Conservation (phyloP, 2,888 invertebrate genomes). For the Fissipunctia ypsillon region DNA sequence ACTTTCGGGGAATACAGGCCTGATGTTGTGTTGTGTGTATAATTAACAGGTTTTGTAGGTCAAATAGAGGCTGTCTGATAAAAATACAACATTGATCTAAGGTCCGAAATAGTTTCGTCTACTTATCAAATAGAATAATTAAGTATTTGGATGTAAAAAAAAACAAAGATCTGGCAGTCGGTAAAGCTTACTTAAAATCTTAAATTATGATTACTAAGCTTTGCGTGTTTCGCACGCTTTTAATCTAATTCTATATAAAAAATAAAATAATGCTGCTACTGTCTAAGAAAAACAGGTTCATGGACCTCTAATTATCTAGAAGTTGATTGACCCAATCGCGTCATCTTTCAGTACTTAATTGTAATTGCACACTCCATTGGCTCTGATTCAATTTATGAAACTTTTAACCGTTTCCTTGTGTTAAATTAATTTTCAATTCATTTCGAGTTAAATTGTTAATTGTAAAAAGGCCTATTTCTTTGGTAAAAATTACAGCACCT, state of each 20-base stretch:
- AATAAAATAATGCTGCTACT: neutral
- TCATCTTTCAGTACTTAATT: constrained; percentile 17
- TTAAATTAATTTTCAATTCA: neutral
- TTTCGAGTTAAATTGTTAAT: neutral
- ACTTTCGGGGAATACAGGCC: too few species aligned
- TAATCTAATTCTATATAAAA: neutral
- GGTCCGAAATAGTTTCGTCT: neutral
- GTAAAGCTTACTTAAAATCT: neutral
- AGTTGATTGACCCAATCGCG: constrained; percentile 33
- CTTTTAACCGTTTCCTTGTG: neutral
- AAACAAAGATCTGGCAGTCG: neutral
- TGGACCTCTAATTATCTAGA: constrained; percentile 6
- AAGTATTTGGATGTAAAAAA: neutral
- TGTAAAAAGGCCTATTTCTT: neutral
- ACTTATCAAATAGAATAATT: neutral
- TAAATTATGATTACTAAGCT: neutral
- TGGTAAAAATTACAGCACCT: neutral
- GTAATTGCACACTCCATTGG: constrained; percentile 24
- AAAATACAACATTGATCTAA: constrained; percentile 8
- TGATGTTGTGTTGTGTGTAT: too few species aligned
- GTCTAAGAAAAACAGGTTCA: neutral
- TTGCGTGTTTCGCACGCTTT: neutral
- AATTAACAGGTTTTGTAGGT: too few species aligned
- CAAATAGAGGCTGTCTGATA: neutral
- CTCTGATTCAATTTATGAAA: constrained; percentile 14